Percentiles rank a stretch among this genome's conserved stretches.
Conservation (phyloP, 1,140 invertebrate genomes). For the Leptopilina clavipes region DNA sequence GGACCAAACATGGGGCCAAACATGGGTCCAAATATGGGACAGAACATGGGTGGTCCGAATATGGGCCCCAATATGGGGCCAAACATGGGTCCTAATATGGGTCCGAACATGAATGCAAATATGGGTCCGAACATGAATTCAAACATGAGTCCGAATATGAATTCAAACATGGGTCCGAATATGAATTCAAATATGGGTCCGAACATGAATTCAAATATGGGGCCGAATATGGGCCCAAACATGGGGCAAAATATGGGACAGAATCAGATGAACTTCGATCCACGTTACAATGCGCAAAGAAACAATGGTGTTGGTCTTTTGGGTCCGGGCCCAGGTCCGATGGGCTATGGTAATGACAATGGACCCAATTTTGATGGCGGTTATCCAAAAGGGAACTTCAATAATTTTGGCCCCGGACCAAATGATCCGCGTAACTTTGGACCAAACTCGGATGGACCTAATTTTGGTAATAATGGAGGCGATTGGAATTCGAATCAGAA, state of each 20-base stretch:
- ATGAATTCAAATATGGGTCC: neutral
- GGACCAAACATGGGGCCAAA: constrained; percentile 53
- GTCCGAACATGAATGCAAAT: constrained; percentile 21
- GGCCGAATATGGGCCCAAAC: constrained; percentile 49
- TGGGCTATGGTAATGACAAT: constrained; percentile 61
- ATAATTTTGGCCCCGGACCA: constrained; percentile 60
- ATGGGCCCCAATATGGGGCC: constrained; percentile 60
- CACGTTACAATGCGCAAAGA: constrained; percentile 63
- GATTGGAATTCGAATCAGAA: constrained; percentile 62
- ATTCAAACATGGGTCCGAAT: neutral
- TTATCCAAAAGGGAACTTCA: constrained; percentile 58
- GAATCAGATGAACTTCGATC: constrained; percentile 66
- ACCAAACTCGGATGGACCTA: constrained; percentile 57
- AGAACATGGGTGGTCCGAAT: constrained; percentile 73
- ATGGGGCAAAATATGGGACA: constrained; percentile 73
- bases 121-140: neutral
- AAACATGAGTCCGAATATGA: neutral
- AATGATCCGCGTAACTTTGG: constrained; percentile 56
- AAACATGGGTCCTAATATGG: constrained; percentile 42
- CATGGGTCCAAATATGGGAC: constrained; percentile 61
- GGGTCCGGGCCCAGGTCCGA: constrained; percentile 69
- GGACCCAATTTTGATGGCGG: constrained; percentile 59
- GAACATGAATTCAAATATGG: constrained; percentile 33
- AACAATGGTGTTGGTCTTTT: constrained; percentile 69
- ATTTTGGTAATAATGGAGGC: constrained; percentile 50